Evolutionary conservation across 2,797 vertebrate species (phyloP).

Genomic region (Myotis pilosus): DNA sequence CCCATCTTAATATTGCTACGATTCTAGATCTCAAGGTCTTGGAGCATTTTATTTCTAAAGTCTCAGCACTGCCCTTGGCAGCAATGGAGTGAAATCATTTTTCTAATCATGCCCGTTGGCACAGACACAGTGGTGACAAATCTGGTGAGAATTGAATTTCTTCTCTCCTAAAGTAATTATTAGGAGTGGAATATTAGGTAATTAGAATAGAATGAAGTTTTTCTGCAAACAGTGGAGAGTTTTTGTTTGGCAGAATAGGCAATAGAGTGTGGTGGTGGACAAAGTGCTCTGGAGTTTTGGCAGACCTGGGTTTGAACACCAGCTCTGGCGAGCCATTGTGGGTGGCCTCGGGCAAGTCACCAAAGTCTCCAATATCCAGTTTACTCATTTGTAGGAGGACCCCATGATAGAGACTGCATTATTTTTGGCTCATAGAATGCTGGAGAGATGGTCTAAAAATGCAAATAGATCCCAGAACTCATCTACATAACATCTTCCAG

Average conservation of each 20-base stretch:
- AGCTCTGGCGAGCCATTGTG: background rate
- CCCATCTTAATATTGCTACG: background rate
- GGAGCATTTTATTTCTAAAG: background rate
- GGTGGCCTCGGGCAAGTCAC: background rate
- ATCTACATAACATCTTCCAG: background rate
- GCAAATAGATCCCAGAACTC: background rate
- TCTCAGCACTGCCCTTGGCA: background rate
- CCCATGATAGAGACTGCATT: background rate
- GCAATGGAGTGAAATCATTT: background rate
- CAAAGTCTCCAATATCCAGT: background rate
- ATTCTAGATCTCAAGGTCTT: background rate
- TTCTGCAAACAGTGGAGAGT: background rate
- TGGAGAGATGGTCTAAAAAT: background rate
- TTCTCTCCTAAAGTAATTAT: slow-evolving; percentile 31
- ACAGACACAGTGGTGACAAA: background rate
- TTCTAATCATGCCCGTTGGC: background rate
- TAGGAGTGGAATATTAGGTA: background rate
- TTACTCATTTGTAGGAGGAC: background rate
- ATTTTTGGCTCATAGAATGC: background rate
- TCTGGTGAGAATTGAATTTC: slow-evolving; percentile 8
- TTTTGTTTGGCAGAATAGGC: background rate
- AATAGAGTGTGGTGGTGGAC: background rate
- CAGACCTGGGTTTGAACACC: background rate
- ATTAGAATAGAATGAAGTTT: background rate
- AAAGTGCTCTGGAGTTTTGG: background rate